Percentiles rank a stretch among this genome's conserved stretches.
phyloP scores from a whole-genome alignment of 2,888 invertebrate species.

The Dione juno region DNA sequence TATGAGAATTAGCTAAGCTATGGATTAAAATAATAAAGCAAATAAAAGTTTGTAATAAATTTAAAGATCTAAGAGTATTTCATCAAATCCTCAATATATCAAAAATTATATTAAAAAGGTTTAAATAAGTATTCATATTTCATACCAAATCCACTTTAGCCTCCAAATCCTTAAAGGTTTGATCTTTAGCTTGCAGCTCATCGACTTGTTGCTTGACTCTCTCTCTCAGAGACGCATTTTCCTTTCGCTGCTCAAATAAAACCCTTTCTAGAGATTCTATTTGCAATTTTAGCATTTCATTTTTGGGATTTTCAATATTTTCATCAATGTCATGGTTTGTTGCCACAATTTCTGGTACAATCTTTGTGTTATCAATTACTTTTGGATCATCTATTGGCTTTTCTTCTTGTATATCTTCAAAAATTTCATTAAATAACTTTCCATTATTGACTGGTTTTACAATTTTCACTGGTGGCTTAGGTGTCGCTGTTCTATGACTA shows the following conservation, averaged over 20 bases:
- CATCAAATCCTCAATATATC: too few species aligned
- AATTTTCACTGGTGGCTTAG: slow-evolving; percentile 57
- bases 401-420: slow-evolving; percentile 59
- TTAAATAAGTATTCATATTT: too few species aligned
- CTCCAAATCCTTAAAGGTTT: slow-evolving; percentile 75
- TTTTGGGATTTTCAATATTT: slow-evolving; percentile 52
- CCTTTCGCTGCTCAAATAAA: slow-evolving; percentile 69
- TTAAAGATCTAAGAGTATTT: too few species aligned
- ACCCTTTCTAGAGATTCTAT: slow-evolving; percentile 70
- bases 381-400: slow-evolving; percentile 21
- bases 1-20: too few species aligned
- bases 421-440: slow-evolving; percentile 75
- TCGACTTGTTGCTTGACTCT: slow-evolving; percentile 69
- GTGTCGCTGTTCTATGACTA: slow-evolving; percentile 58
- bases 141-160: slow-evolving; percentile 77
- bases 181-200: slow-evolving; percentile 69
- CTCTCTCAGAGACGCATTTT: slow-evolving; percentile 64
- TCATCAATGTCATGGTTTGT: neutral
- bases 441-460: slow-evolving; percentile 63
- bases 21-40: too few species aligned
- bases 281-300: slow-evolving; percentile 63
- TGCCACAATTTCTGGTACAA: neutral
- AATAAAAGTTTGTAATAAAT: too few species aligned
- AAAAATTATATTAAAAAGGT: too few species aligned
- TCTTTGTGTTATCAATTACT: neutral